Conservation (phyloP, 2,888 invertebrate genomes). For the Ptilodon capucinus region DNA sequence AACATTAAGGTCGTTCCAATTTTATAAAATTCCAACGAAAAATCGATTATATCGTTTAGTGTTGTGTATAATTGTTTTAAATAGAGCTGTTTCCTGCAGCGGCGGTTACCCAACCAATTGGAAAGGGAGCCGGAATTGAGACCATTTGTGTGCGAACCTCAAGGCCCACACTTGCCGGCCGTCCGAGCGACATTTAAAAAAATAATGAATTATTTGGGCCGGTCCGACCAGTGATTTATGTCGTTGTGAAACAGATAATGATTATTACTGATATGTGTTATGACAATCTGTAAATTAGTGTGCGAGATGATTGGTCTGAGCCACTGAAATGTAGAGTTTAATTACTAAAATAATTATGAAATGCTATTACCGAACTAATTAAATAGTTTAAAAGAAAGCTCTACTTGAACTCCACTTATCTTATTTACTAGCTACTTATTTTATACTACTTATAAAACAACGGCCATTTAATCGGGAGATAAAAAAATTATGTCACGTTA, state of each 20-base stretch:
- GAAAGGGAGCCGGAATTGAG: conserved; percentile 73
- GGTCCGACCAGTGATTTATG: conserved; percentile 36
- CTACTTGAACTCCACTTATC: no score
- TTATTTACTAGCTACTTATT: not conserved
- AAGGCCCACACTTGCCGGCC: conserved; percentile 57
- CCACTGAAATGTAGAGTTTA: not conserved
- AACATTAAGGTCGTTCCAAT: not conserved
- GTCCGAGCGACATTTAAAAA: conserved; percentile 53
- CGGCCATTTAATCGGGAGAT: conserved; percentile 16
- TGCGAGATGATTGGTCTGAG: not conserved
- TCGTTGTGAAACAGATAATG: conserved; percentile 23
- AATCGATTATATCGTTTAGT: conserved; percentile 28
- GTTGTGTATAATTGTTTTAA: conserved; percentile 50
- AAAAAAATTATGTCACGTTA: conserved; percentile 19
- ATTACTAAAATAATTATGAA: not conserved
- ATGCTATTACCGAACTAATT: no score
- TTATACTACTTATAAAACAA: not conserved
- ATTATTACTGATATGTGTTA: conserved; percentile 8
- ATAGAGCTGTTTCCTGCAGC: conserved; percentile 47
- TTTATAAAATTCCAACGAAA: conserved; percentile 9
- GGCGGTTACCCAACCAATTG: conserved; percentile 57
- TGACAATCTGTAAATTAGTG: conserved; percentile 7
- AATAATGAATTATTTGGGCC: conserved; percentile 37
- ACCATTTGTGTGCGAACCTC: conserved; percentile 52
- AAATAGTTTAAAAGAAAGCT: no score